Conservation (phyloP, 2,797 vertebrate species). For the Bucorvus abyssinicus region DNA sequence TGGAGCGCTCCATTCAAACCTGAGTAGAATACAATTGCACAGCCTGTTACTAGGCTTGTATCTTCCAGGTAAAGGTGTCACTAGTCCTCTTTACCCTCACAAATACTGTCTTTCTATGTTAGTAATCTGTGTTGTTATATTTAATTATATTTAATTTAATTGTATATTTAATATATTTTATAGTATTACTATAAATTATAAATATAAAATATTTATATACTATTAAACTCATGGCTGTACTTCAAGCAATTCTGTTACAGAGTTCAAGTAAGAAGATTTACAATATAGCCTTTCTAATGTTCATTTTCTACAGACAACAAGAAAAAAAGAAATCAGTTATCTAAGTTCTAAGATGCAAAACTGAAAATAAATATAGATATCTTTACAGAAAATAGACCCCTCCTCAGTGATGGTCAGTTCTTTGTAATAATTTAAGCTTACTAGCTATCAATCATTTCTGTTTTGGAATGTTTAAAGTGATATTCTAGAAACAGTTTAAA, state of each 20-base stretch:
- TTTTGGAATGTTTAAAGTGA: background rate
- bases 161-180: too few species aligned
- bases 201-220: too few species aligned
- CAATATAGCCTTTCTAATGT: background rate
- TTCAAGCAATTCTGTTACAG: background rate
- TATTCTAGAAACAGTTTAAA: background rate
- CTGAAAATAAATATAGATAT: background rate
- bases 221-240: background rate
- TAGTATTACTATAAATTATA: too few species aligned
- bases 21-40: background rate
- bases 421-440: background rate
- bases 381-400: background rate
- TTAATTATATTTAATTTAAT: background rate
- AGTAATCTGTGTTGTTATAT: background rate
- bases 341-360: background rate
- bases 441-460: background rate
- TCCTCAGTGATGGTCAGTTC: background rate
- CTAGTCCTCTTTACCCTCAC: background rate
- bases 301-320: background rate
- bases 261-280: background rate
- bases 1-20: background rate
- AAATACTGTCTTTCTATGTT: background rate
- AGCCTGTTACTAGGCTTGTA: background rate
- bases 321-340: background rate
- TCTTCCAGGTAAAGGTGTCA: background rate